Evolutionary conservation across 2,888 invertebrate species (phyloP), one percentile per base, ranked within the genome.

Genomic region (Spodoptera exigua): DNA sequence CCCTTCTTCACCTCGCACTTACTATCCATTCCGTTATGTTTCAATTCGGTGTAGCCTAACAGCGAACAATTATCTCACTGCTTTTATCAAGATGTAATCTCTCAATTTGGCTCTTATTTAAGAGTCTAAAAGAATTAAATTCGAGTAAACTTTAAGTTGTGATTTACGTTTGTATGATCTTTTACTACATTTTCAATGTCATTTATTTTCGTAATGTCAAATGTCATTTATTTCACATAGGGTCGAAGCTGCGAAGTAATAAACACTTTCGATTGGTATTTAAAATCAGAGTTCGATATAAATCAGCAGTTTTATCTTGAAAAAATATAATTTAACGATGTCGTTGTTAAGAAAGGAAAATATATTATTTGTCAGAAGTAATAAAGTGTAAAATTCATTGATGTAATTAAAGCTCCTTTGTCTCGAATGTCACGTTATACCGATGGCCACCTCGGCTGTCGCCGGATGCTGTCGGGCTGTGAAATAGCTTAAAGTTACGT

Each of bases 31-130:
- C 61, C 69, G 62, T 76, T 68, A 55, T 68, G 58, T 67, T 68
- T 67, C 61, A 64, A 72, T 65, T 73, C 62, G 53, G 64, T 61
- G 9, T 27, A 7, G 73, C 71, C 73, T 57, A 71, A 71, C 74
- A 64, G 61, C 51, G 45, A 47, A 51, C 74, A 76, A 78, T 83
- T 79, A 68, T 59, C 61, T 71, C 66, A 54, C 54, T 48, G 61
- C 67, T 80, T 80, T 78, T 74, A 74, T 78, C 68, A 69, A 76
- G 82, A 83, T 84, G 53, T 34, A 78, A 83, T 84, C 80, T 49
- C 9, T 78, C 69, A 70, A 72, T 66, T 53, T 46, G 27, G 61
- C 61, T 79, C 78, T 78, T 75, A 66, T 78, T 27, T 0, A 9
- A 27, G 7, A 27, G 7, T 9, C 4, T 9, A 27, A 27, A 27